Evolutionary conservation across 2,888 invertebrate species (phyloP).

Genomic region (Drosophila pseudotalamancana): DNA sequence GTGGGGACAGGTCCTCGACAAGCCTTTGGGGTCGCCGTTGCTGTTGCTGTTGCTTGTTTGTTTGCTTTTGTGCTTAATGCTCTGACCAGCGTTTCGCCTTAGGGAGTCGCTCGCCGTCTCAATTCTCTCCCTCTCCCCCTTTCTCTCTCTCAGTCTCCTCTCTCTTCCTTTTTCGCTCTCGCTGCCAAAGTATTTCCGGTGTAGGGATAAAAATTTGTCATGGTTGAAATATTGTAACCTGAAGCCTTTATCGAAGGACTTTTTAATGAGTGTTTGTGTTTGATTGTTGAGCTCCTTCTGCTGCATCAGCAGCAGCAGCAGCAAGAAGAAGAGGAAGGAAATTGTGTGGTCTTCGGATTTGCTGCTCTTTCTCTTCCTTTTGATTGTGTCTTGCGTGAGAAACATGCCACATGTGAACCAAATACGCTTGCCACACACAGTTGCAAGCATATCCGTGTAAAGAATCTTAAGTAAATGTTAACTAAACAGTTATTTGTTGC

Average conservation of each 20-base stretch:
- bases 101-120: background rate
- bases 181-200: constrained; percentile 55
- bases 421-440: constrained; percentile 13
- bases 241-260: constrained; percentile 73
- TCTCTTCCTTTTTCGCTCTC: background rate
- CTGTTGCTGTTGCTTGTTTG: constrained; percentile 38
- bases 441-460: background rate
- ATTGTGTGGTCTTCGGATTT: constrained; percentile 31
- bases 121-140: background rate
- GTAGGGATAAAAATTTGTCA: constrained; percentile 59
- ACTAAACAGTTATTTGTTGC: background rate
- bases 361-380: background rate
- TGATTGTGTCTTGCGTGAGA: constrained; percentile 3
- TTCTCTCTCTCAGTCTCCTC: background rate
- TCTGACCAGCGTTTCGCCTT: constrained; percentile 40
- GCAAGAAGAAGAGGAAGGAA: constrained; percentile 28
- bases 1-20: constrained; percentile 37
- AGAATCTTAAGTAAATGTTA: background rate
- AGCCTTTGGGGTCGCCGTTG: constrained; percentile 49
- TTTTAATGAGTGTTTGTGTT: constrained; percentile 73
- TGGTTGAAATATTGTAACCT: constrained; percentile 71
- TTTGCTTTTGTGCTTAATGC: constrained; percentile 71
- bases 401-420: constrained; percentile 17
- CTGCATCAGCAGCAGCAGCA: constrained; percentile 5
- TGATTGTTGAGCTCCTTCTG: constrained; percentile 46